Percentiles rank a stretch among this genome's conserved stretches.
phyloP scores from a whole-genome alignment of 2,888 invertebrate genomes.

The Epistrophe eligans region DNA sequence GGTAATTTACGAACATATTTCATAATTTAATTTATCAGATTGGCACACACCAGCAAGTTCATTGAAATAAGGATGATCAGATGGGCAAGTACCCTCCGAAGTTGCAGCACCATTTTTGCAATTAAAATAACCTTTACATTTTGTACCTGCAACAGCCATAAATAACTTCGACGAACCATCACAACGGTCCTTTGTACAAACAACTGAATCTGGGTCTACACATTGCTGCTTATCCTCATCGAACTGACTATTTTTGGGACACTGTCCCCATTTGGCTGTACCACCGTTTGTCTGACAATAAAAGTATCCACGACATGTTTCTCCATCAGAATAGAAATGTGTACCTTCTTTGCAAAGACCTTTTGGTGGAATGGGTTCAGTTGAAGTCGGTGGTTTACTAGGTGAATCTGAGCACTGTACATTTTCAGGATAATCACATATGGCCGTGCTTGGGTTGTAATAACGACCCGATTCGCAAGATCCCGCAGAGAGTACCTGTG shows the following conservation, averaged over 20 bases:
- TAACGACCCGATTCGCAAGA: conserved; percentile 78
- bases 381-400: neutral
- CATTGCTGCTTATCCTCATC: neutral
- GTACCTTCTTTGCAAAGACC: neutral
- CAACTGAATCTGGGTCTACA: neutral
- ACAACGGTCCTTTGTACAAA: conserved; percentile 23
- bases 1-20: conserved; percentile 21
- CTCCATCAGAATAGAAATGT: conserved; percentile 78
- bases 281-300: conserved; percentile 68
- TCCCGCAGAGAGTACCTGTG: conserved; percentile 77
- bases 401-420: conserved; percentile 76
- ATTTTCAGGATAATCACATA: conserved; percentile 78
- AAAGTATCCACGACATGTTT: conserved; percentile 80
- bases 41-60: conserved; percentile 37
- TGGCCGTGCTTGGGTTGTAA: conserved; percentile 77
- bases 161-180: conserved; percentile 17
- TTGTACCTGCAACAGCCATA: conserved; percentile 37
- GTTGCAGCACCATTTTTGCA: conserved; percentile 23
- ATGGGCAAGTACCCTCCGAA: neutral
- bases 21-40: fast-evolving
- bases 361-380: neutral
- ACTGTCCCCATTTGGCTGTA: conserved; percentile 21
- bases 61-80: conserved; percentile 15
- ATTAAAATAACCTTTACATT: conserved; percentile 9
- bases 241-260: conserved; percentile 22